Evolutionary conservation across 2,113 vertebrate genomes (phyloP), one percentile per base, ranked within the genome.

Genomic region (Spea multiplicata): DNA sequence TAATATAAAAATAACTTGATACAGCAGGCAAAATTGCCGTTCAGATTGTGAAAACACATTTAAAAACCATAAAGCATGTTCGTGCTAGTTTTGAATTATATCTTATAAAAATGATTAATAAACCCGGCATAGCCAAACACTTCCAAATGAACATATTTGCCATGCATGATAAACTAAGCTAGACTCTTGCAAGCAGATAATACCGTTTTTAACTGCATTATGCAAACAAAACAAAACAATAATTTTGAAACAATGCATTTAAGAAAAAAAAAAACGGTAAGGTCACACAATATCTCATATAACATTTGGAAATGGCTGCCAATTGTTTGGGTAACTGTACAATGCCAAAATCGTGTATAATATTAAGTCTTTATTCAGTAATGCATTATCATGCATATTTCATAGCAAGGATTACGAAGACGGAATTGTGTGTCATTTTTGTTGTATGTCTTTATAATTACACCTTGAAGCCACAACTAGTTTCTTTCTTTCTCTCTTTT

Each of bases 401-500:
- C 94, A 95, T 96, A 94, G 91, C 88, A 86, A 88, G 96, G 96
- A 98, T 97, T 96, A 98, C 94, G 88, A 93, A 95, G 92, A 92
- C 91, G 89, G 92, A 96, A 95, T 94, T 95, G 92, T 93, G 93
- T 95, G 93, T 96, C 92, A 91, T 93, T 94, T 96, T 93, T 96
- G 93, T 95, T 96, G 94, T 96, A 95, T 93, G 95, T 95, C 95
- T 98, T 98, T 96, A 98, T 98, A 99, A 98, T 99, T 98, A 98
- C 96, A 98, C 97, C 97, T 98, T 97, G 95, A 97, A 99, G 97
- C 96, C 95, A 97, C 94, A 93, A 95, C 94, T 91, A 93, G 87
- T 83, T 91, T 91, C 93, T 91, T 89, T 90, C 59, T 74, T 55
- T 72, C 66, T 79, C 81, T 93, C 90, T 91, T 91, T 93, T 91